phyloP scores from a whole-genome alignment of 2,888 invertebrate species.

The Stenichneumon culpator region DNA sequence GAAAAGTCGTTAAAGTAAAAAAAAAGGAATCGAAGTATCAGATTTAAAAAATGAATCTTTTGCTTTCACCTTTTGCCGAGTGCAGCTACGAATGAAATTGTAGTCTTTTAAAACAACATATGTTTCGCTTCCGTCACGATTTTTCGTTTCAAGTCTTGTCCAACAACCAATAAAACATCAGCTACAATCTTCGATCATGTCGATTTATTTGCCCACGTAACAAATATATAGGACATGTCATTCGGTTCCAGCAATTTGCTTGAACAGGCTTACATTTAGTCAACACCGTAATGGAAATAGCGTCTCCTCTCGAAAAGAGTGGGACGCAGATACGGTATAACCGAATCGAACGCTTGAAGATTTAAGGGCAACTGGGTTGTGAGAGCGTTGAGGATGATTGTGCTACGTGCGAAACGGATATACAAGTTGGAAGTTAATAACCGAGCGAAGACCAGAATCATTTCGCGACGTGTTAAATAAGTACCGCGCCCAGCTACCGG shows the following conservation, averaged over 20 bases:
- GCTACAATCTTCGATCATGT: background rate
- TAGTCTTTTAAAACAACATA: background rate
- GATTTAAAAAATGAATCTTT: background rate
- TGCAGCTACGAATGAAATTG: background rate
- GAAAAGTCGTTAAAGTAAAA: background rate
- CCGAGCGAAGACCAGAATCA: conserved; percentile 26
- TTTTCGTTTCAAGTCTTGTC: background rate
- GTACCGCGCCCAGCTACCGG: background rate
- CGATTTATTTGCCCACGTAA: too few relatives aligned
- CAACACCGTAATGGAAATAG: too few relatives aligned
- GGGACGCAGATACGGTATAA: conserved; percentile 9
- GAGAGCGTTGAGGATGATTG: conserved; percentile 34
- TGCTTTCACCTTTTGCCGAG: background rate
- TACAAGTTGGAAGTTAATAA: conserved; percentile 50
- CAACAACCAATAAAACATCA: background rate
- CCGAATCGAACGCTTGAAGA: conserved; percentile 36
- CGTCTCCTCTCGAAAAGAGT: background rate
- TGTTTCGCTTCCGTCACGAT: background rate
- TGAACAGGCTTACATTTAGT: too few relatives aligned
- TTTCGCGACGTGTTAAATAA: conserved; percentile 50
- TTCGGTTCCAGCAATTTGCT: background rate
- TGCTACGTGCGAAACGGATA: conserved; percentile 26
- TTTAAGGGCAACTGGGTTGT: conserved; percentile 27
- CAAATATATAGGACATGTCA: background rate
- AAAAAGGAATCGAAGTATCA: background rate